Conservation (phyloP, 1,140 invertebrate genomes). For the Acromyrmex heyeri region DNA sequence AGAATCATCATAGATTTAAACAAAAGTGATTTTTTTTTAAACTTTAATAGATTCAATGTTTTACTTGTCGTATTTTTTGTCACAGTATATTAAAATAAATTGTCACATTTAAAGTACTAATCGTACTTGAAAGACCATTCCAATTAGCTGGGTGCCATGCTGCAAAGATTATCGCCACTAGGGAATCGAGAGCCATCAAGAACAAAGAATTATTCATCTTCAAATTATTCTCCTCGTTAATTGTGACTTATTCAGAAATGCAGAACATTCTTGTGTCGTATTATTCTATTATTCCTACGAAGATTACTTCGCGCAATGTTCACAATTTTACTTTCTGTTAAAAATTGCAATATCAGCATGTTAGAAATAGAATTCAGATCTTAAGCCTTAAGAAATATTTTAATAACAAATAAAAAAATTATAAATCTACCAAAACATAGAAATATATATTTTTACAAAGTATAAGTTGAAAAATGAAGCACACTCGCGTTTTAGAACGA, state of each 20-base stretch:
- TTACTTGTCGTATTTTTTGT: not conserved
- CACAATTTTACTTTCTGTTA: not conserved
- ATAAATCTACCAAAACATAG: not conserved
- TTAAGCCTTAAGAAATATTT: not conserved
- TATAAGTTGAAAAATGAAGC: not conserved
- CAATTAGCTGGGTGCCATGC: not conserved
- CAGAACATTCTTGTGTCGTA: not conserved
- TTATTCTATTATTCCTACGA: conserved; percentile 12
- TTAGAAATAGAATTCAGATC: not conserved
- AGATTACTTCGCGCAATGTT: not conserved
- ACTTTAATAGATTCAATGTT: not conserved
- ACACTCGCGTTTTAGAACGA: not conserved
- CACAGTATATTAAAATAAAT: conserved; percentile 6
- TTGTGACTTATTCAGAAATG: conserved; percentile 37
- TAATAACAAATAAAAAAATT: not conserved
- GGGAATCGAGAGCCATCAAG: conserved; percentile 6
- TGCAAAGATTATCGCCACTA: not conserved
- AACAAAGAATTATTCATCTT: conserved; percentile 40
- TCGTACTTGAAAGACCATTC: not conserved
- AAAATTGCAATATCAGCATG: not conserved
- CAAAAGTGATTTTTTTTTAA: not conserved
- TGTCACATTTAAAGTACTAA: not conserved
- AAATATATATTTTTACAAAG: conserved; percentile 1
- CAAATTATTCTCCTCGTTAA: conserved; percentile 5
- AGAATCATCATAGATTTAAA: not conserved